Percentiles rank a stretch among this genome's conserved stretches.
These are phyloP conservation scores for Mamestra configurata DNA, from an alignment of 1,140 invertebrate genomes.

Conservation along the genomic window DNA sequence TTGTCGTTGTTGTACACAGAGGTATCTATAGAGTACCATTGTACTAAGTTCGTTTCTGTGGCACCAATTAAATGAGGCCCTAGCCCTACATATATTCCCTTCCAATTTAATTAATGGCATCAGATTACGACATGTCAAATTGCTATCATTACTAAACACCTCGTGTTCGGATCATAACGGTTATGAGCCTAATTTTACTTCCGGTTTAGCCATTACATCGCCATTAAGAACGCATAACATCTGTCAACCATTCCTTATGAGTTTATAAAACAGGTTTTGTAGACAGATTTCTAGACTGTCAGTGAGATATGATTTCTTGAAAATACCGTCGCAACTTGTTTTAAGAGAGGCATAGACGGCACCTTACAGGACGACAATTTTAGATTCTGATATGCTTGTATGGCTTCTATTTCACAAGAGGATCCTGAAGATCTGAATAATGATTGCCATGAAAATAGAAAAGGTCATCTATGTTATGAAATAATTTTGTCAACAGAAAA, in stretches of 20 bases:
- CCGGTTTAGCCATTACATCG: slow-evolving; percentile 28
- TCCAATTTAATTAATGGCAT: slow-evolving; percentile 29
- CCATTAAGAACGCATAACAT: slow-evolving; percentile 3
- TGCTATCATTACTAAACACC: slow-evolving; percentile 5
- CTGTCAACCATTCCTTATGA: slow-evolving; percentile 21
- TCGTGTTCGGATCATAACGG: neutral
- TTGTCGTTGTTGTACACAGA: too few relatives aligned
- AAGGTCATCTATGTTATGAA: neutral
- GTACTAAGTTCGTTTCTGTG: neutral
- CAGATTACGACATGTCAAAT: slow-evolving; percentile 28
- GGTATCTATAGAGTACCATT: neutral
- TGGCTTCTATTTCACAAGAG: neutral
- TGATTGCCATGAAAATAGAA: neutral
- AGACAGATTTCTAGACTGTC: slow-evolving; percentile 12
- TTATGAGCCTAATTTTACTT: slow-evolving; percentile 29
- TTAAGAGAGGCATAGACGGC: neutral
- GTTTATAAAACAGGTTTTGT: slow-evolving; percentile 1
- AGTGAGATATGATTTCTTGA: slow-evolving; percentile 24
- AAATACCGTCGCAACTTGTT: neutral
- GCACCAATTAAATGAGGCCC: too few relatives aligned
- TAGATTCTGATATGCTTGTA: neutral
- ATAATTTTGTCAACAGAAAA: neutral
- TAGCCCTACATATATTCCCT: slow-evolving; percentile 6
- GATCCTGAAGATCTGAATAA: neutral
- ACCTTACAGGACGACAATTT: too few relatives aligned